phyloP scores from a whole-genome alignment of 1,140 invertebrate genomes.

The Ganaspis sp. region DNA sequence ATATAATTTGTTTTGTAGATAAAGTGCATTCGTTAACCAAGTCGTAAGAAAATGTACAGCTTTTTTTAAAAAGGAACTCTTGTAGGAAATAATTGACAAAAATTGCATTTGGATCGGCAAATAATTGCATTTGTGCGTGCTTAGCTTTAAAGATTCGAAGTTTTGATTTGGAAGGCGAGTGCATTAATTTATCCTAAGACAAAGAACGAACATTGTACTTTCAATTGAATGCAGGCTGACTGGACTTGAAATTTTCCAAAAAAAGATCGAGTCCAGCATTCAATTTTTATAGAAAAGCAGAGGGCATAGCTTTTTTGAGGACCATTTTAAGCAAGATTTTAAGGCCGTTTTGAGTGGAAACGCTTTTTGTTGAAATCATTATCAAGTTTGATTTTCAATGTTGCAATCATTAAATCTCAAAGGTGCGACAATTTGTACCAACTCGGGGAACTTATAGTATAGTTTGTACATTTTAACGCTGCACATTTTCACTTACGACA shows the following conservation, averaged over 20 bases:
- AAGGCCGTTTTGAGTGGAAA: no score
- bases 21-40: background rate
- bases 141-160: background rate
- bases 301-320: background rate
- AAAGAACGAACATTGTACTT: no score
- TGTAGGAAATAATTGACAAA: constrained; percentile 7
- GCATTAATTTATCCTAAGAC: background rate
- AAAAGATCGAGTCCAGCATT: background rate
- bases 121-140: constrained; percentile 3
- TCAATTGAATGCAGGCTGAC: no score
- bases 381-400: no score
- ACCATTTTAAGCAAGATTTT: background rate
- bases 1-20: background rate
- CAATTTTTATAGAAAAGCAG: background rate
- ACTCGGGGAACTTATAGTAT: background rate
- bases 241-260: background rate
- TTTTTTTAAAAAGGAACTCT: background rate
- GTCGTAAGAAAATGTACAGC: constrained; percentile 23
- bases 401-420: no score
- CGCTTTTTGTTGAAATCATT: no score
- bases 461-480: constrained; percentile 5
- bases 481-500: constrained; percentile 11
- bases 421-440: background rate
- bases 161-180: background rate
- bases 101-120: background rate